phyloP scores from a whole-genome alignment of 2,888 invertebrate genomes.

The Cerastoderma edule region DNA sequence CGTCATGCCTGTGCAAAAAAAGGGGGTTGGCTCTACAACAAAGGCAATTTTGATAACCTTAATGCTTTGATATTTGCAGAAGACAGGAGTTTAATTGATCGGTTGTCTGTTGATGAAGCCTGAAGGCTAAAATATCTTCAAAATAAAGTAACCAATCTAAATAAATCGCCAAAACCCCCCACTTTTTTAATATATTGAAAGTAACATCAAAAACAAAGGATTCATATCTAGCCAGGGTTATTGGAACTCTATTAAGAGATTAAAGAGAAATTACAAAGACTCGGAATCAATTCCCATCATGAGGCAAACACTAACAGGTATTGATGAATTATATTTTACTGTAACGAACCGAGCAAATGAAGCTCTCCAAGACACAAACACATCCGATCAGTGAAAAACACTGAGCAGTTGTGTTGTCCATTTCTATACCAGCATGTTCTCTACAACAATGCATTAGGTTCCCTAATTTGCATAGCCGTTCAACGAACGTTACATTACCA shows the following conservation, averaged over 20 bases:
- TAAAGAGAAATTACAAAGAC: background rate
- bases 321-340: background rate
- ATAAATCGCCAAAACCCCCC: slow-evolving; percentile 3
- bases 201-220: background rate
- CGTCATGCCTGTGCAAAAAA: background rate
- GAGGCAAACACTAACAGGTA: background rate
- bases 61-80: background rate
- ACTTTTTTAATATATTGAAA: slow-evolving; percentile 8
- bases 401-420: too few species aligned
- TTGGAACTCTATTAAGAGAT: slow-evolving; percentile 15
- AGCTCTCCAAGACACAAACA: too few species aligned
- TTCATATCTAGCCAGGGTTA: background rate
- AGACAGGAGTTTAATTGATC: slow-evolving; percentile 13
- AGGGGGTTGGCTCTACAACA: slow-evolving; percentile 15
- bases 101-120: background rate
- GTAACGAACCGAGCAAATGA: too few species aligned
- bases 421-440: too few species aligned
- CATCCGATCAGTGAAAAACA: too few species aligned
- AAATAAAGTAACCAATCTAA: slow-evolving; percentile 28
- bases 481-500: too few species aligned
- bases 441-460: too few species aligned
- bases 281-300: slow-evolving; percentile 8
- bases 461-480: too few species aligned
- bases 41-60: slow-evolving; percentile 6
- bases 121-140: slow-evolving; percentile 20